Conservation (phyloP, 2,113 vertebrate genomes). For the Sinosuthora webbiana region DNA sequence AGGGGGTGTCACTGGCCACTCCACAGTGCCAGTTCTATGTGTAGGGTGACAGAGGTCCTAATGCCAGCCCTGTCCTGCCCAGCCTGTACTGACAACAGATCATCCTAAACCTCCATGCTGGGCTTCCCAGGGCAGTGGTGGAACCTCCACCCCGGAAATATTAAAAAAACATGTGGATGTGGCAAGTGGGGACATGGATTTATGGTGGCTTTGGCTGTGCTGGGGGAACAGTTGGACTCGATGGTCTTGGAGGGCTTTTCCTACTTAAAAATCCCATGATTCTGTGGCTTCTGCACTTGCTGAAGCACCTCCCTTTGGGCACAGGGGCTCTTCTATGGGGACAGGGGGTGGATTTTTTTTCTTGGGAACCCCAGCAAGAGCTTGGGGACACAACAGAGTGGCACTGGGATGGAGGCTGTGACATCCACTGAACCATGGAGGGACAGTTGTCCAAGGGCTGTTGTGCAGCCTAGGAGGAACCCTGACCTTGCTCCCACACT, state of each 20-base stretch:
- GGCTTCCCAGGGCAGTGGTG: not conserved
- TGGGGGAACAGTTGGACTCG: not conserved
- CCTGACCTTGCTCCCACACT: not conserved
- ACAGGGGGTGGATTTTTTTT: too few species aligned
- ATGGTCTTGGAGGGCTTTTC: not conserved
- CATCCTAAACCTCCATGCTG: not conserved
- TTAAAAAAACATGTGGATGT: not conserved
- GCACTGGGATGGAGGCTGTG: not conserved
- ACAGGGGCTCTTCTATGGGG: not conserved
- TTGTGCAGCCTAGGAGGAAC: not conserved
- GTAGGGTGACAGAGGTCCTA: not conserved
- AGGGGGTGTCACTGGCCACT: not conserved
- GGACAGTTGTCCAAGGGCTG: not conserved
- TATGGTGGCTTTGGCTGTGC: not conserved
- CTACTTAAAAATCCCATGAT: not conserved
- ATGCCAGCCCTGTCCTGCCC: not conserved
- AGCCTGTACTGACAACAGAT: not conserved
- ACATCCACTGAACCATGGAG: fast-evolving
- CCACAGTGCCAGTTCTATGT: fast-evolving
- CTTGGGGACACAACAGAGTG: not conserved
- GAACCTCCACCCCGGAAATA: not conserved
- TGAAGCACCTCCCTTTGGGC: not conserved
- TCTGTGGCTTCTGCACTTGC: not conserved
- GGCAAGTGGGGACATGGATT: not conserved
- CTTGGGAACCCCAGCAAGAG: not conserved